Base-by-base conservation (phyloP, 2,888 invertebrate genomes). In the Agrenia bidenticulata region DNA sequence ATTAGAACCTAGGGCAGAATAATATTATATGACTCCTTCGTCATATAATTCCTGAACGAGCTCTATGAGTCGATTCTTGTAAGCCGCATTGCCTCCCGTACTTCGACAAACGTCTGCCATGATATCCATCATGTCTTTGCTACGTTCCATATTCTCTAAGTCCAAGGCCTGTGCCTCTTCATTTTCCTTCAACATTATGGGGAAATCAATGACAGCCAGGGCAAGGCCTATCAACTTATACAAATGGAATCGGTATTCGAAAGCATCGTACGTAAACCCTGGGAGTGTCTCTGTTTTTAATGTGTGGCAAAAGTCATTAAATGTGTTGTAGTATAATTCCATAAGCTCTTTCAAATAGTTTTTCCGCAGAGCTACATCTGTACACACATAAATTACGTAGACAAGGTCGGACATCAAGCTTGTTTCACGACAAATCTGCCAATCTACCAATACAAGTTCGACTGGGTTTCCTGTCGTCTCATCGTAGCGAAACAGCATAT, bases 401-500 rank as follows among this genome's bases (percentile, higher is more conserved):
- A 53, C 61, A 39, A 69, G 42, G 27, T 69, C 69, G 1, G 39
- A 27, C 0, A 57, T 63, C 1, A 66, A 54, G 27, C 69, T 66
- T 1, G 58, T 42, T 19, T 59, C 56, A 19, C 62, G 55, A 15
- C 42, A 13, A 1, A 59, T 17, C 56, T 70, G 70, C 13, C 66
- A 55, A 37, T 70, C 70, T 1, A 70, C 37, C 1, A 70, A 21
- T 11, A 56, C 56, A 1, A 64, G 58, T 27, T 61, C 49, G 7
- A 59, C 55, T 0, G 70, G 64, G 32, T 55, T 49, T 0, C 55
- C 56, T 1, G 53, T 63, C n/a, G 7, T 17, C 9, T 56, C 42
- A 23, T 70, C 55, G 15, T 59, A 42, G 5, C 56, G 58, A 60
- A 71, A 68, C 0, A 68, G 53, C 53, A 69, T 24, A 26, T 69